phyloP scores from a whole-genome alignment of 2,888 invertebrate genomes.

The Nomada hirtipes region DNA sequence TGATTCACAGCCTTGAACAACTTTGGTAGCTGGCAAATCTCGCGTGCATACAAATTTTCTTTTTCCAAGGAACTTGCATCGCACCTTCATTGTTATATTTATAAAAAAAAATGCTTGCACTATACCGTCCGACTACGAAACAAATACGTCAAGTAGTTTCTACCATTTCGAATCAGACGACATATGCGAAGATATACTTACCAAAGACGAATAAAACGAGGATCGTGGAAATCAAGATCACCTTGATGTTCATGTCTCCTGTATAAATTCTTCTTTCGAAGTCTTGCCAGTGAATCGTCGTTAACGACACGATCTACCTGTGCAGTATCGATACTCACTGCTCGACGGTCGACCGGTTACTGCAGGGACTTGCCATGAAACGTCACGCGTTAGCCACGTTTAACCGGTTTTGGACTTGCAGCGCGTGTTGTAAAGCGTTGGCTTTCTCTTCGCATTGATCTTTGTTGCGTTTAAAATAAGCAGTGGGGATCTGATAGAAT shows the following conservation, averaged over 20 bases:
- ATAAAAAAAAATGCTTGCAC: background rate
- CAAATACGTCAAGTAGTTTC: background rate
- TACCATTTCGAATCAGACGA: background rate
- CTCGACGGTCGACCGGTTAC: slow-evolving; percentile 46
- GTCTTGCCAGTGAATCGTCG: background rate
- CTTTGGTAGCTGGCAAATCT: background rate
- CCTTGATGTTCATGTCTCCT: slow-evolving; percentile 61
- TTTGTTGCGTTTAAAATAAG: slow-evolving; percentile 11
- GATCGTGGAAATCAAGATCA: slow-evolving; percentile 68
- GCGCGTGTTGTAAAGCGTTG: slow-evolving; percentile 31
- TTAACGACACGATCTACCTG: slow-evolving; percentile 1
- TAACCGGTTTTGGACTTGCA: slow-evolving; percentile 40
- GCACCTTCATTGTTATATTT: background rate
- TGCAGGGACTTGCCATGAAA: slow-evolving; percentile 47
- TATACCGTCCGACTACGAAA: background rate
- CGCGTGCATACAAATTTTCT: background rate
- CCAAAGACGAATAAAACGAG: slow-evolving; percentile 70
- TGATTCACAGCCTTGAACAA: background rate
- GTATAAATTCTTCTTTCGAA: background rate
- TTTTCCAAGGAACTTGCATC: background rate
- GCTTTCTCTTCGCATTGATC: slow-evolving; percentile 74
- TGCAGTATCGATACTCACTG: slow-evolving; percentile 22
- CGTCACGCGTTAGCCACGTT: slow-evolving; percentile 16
- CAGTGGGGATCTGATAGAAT: slow-evolving; percentile 47
- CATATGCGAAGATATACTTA: slow-evolving; percentile 56